phyloP scores from a whole-genome alignment of 2,797 vertebrate species.

The Cryptoprocta ferox region DNA sequence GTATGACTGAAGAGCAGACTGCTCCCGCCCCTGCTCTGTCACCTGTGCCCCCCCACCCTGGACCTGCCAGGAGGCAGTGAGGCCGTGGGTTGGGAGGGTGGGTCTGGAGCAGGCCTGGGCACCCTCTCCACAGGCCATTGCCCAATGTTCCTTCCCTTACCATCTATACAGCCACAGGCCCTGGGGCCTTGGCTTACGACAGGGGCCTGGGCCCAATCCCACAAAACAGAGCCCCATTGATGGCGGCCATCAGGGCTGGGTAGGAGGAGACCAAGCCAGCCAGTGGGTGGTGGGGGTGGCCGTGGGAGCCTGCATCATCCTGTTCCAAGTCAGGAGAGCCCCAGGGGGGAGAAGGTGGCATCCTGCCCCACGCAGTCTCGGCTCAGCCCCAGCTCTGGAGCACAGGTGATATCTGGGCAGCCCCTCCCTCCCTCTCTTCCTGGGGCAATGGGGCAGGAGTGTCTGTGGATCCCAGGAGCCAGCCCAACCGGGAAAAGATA shows the following conservation, averaged over 20 bases:
- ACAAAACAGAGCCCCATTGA: conserved; percentile 76
- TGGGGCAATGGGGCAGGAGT: conserved; percentile 72
- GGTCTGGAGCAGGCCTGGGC: conserved; percentile 40
- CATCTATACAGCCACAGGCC: conserved; percentile 45
- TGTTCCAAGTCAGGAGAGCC: conserved; percentile 58
- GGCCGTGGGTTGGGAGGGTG: conserved; percentile 38
- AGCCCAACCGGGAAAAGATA: conserved; percentile 70
- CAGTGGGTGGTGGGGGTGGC: neutral
- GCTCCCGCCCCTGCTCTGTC: neutral
- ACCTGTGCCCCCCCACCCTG: conserved; percentile 11
- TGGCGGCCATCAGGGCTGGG: neutral
- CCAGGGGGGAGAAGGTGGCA: neutral
- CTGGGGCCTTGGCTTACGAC: conserved; percentile 67
- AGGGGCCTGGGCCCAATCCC: conserved; percentile 56
- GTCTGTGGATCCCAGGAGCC: conserved; percentile 37
- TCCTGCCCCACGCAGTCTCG: neutral
- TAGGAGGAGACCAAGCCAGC: conserved; percentile 55
- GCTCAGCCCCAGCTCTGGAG: neutral
- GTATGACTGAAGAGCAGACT: neutral
- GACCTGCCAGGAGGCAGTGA: neutral
- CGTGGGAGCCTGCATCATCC: conserved; percentile 53
- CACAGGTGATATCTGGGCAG: conserved; percentile 19
- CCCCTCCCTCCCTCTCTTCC: conserved; percentile 64
- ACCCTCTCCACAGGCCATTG: conserved; percentile 47
- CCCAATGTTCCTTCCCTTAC: conserved; percentile 14